Base-by-base conservation (phyloP, 2,113 vertebrate species). In the Atherinomorus stipes region DNA sequence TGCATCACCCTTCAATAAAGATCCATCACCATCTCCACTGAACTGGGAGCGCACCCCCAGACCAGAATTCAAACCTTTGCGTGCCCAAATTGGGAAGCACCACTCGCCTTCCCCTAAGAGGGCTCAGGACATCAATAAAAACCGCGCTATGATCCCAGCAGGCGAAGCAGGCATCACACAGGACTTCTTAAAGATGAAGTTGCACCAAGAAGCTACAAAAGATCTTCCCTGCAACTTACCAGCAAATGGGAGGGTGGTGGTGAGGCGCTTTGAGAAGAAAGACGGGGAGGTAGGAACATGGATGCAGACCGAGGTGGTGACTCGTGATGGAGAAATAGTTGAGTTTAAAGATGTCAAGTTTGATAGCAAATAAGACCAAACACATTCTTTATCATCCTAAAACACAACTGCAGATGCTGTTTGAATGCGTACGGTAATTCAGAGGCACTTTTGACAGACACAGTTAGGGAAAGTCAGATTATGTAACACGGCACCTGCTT, bases 251-350 rank as follows among this genome's bases (percentile, higher is more conserved):
- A 80, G 60, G 57, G 54, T 93, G 69, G 38, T 81, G 37, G 53
- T 91, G 37, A 78, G 57, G 0, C 69, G 71, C 1, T 91, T 85
- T 34, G 74, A 83, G 62, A 60, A 88, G 72, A 90, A 77, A 47
- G 50, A 89, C 0, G 89, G 88, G 1, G 61, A 75, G n/a, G 53
- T 82, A 3, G 89, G 11, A 47, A 67, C 12, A 1, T 88, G 91
- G 83, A 80, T 84, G 63, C 85, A 91, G 62, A 93, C 74, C 26
- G 89, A 92, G 60, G 88, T 94, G 49, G 76, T 91, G 54, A 92
- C 81, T 12, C 79, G 64, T 1, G 61, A 86, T 19, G 92, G 92
- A n/a, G 89, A 72, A 58, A 88, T 94, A 6, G 37, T 92, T 21
- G 90, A 92, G 54, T 93, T 64, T 34, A 78, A 90, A 0, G 70